Percentiles rank a stretch among this genome's conserved stretches.
Evolutionary conservation across 2,888 invertebrate genomes (phyloP).

Genomic region (Patella depressa): DNA sequence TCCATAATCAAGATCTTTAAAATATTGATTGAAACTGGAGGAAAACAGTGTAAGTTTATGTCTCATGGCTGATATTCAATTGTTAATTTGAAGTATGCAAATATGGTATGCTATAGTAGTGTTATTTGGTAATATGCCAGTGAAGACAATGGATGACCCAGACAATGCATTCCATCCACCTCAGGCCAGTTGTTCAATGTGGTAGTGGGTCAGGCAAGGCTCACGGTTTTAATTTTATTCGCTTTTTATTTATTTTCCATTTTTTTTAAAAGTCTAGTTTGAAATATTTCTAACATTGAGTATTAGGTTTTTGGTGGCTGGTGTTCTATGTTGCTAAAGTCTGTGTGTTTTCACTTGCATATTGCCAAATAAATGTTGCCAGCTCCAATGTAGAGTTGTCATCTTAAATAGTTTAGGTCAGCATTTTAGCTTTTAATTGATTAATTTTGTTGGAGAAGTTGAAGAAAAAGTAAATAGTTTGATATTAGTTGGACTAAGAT

Average conservation of each 20-base stretch:
- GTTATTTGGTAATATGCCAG: constrained; percentile 44
- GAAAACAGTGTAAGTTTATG: too few species aligned
- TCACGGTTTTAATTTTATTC: constrained; percentile 13
- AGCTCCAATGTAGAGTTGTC: not conserved
- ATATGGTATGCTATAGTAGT: constrained; percentile 23
- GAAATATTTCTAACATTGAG: too few species aligned
- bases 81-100: constrained; percentile 18
- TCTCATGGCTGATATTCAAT: too few species aligned
- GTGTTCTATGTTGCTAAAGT: constrained; percentile 5
- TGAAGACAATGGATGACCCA: constrained; percentile 25
- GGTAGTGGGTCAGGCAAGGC: constrained; percentile 26
- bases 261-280: constrained; percentile 3
- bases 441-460: too few species aligned
- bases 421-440: too few species aligned
- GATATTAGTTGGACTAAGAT: too few species aligned
- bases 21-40: too few species aligned
- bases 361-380: constrained; percentile 3
- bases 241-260: constrained; percentile 18
- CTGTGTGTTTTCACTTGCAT: constrained; percentile 7
- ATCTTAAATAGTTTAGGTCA: too few species aligned
- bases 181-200: not conserved
- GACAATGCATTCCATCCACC: constrained; percentile 6
- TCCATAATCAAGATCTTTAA: too few species aligned
- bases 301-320: not conserved
- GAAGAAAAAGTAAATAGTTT: too few species aligned